These are phyloP conservation scores for Eptatretus atami DNA, from an alignment of 2,797 vertebrate genomes.

Conservation along the genomic window DNA sequence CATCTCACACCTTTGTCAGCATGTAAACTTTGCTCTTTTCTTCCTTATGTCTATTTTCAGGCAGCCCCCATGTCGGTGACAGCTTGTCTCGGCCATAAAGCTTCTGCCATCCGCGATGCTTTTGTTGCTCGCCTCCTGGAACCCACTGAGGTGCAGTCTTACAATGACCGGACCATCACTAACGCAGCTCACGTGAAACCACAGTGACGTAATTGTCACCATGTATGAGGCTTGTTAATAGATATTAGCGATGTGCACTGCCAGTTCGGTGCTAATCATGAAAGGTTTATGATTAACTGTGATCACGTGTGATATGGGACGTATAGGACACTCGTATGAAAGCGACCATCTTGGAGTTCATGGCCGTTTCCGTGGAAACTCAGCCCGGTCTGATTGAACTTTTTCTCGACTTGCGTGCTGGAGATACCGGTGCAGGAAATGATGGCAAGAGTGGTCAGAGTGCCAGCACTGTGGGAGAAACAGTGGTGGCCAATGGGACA, in stretches of 20 bases:
- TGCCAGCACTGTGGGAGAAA: too few relatives aligned
- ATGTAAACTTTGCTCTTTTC: too few relatives aligned
- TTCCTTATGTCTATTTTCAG: constrained; percentile 13
- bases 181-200: not conserved
- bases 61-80: constrained; percentile 95
- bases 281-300: not conserved
- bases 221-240: too few relatives aligned
- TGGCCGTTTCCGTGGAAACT: constrained; percentile 78
- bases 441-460: not conserved
- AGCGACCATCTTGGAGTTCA: constrained; percentile 87
- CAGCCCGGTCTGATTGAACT: constrained; percentile 89
- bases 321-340: constrained; percentile 59
- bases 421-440: constrained; percentile 46
- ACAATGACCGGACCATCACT: not conserved
- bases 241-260: not conserved
- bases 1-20: too few relatives aligned
- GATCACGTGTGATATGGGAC: too few relatives aligned
- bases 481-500: too few relatives aligned
- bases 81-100: constrained; percentile 64
- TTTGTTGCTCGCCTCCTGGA: constrained; percentile 71
- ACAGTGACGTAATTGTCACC: not conserved
- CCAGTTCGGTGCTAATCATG: not conserved
- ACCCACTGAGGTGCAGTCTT: constrained; percentile 23
- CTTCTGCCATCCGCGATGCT: constrained; percentile 61
- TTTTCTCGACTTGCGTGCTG: constrained; percentile 70